phyloP scores from a whole-genome alignment of 2,113 vertebrate genomes.

The Trogon melanurus region DNA sequence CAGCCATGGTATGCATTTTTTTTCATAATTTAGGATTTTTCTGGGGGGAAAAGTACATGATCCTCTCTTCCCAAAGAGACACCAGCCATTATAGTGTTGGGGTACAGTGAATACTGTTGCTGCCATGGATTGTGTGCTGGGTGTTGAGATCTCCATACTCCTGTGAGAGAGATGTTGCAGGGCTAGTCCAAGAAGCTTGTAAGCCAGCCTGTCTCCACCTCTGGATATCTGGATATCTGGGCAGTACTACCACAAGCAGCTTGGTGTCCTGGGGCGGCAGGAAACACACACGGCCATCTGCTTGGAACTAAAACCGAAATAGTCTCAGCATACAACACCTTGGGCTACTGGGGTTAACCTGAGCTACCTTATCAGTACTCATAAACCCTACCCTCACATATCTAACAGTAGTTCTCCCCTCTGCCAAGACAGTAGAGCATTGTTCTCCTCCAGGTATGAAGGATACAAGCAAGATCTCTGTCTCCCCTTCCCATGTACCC shows the following conservation, averaged over 20 bases:
- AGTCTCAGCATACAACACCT: not conserved
- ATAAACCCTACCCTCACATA: slow-evolving; percentile 21
- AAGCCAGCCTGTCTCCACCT: not conserved
- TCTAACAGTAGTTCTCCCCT: slow-evolving; percentile 4
- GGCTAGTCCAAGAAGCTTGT: not conserved
- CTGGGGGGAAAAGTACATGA: not conserved
- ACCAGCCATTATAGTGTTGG: not conserved
- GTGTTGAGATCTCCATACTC: not conserved
- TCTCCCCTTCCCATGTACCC: not conserved
- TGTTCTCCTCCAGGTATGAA: not conserved
- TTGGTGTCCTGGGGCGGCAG: not conserved
- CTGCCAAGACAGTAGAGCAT: not conserved
- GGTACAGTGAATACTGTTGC: not conserved
- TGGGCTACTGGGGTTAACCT: not conserved
- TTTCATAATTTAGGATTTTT: not conserved
- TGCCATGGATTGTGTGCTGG: not conserved
- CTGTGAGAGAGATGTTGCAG: not conserved
- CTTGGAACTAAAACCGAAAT: not conserved
- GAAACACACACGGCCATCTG: not conserved
- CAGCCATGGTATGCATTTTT: not conserved
- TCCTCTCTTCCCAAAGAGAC: not conserved
- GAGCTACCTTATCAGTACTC: slow-evolving; percentile 34
- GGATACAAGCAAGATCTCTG: not conserved
- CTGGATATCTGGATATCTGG: not conserved
- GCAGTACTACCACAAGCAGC: not conserved